A percentile compares a stretch with the other conserved stretches of the same genome.
phyloP scores from a whole-genome alignment of 2,888 invertebrate genomes.

The Eilema caniola region DNA sequence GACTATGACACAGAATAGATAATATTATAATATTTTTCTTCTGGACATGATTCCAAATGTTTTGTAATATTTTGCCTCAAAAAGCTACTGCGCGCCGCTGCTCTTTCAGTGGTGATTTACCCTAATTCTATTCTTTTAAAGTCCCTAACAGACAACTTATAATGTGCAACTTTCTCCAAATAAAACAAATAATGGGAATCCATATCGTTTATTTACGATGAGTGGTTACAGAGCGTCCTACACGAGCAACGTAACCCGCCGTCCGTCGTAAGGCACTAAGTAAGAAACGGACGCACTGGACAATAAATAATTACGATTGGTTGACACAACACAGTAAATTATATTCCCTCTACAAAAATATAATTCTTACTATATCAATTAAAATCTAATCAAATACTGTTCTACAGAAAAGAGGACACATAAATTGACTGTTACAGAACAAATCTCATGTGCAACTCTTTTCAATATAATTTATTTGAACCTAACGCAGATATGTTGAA shows the following conservation, averaged over 20 bases:
- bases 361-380: constrained; percentile 54
- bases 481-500: constrained; percentile 73
- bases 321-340: constrained; percentile 42
- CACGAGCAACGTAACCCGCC: constrained; percentile 78
- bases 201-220: constrained; percentile 66
- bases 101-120: too few species aligned
- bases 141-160: too few species aligned
- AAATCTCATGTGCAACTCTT: constrained; percentile 27
- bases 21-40: too few species aligned
- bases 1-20: too few species aligned
- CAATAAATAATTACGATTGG: constrained; percentile 50
- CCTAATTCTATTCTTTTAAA: too few species aligned
- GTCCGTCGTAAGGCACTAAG: constrained; percentile 84
- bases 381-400: constrained; percentile 38
- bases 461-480: constrained; percentile 58
- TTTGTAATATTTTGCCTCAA: too few species aligned
- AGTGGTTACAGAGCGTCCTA: constrained; percentile 73
- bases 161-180: constrained; percentile 26
- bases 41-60: too few species aligned
- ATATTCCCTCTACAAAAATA: constrained; percentile 73
- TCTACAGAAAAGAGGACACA: constrained; percentile 28
- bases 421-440: constrained; percentile 23
- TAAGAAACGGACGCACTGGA: constrained; percentile 75
- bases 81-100: too few species aligned
- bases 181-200: constrained; percentile 52